Evolutionary conservation across 2,113 vertebrate genomes (phyloP).

Genomic region (Protobothrops mucrosquamatus): DNA sequence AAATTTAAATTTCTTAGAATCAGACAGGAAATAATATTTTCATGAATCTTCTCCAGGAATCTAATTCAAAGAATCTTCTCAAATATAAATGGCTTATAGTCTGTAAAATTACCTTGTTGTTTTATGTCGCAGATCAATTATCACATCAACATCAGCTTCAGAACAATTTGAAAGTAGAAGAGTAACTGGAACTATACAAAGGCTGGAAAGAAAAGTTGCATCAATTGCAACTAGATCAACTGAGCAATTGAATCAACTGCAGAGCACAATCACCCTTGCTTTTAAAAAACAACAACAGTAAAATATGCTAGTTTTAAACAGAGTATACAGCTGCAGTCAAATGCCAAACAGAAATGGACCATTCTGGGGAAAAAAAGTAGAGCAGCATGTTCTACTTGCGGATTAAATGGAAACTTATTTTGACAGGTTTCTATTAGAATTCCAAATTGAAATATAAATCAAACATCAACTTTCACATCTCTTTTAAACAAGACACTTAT

Average conservation of each 20-base stretch:
- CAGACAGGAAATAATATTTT: neutral
- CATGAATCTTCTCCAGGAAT: neutral
- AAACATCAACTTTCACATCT: neutral
- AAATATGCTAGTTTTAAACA: neutral
- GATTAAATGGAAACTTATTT: neutral
- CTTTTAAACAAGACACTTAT: neutral
- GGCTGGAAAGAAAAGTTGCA: constrained; percentile 65
- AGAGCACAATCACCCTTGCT: neutral
- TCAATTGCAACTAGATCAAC: neutral
- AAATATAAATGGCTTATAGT: neutral
- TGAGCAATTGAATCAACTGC: neutral
- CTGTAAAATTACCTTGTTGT: constrained; percentile 75
- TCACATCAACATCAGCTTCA: constrained; percentile 85
- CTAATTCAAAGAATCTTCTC: neutral
- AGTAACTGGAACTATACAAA: constrained; percentile 92
- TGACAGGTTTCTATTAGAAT: neutral
- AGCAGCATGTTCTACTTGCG: neutral
- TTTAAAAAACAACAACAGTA: neutral
- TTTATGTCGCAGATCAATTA: constrained; percentile 91
- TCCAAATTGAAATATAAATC: neutral
- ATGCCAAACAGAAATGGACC: neutral
- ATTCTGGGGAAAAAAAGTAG: neutral
- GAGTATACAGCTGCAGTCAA: neutral
- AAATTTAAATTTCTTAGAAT: neutral
- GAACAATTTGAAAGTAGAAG: constrained; percentile 92